phyloP scores from a whole-genome alignment of 1,140 invertebrate genomes.

The Notospermus geniculatus region DNA sequence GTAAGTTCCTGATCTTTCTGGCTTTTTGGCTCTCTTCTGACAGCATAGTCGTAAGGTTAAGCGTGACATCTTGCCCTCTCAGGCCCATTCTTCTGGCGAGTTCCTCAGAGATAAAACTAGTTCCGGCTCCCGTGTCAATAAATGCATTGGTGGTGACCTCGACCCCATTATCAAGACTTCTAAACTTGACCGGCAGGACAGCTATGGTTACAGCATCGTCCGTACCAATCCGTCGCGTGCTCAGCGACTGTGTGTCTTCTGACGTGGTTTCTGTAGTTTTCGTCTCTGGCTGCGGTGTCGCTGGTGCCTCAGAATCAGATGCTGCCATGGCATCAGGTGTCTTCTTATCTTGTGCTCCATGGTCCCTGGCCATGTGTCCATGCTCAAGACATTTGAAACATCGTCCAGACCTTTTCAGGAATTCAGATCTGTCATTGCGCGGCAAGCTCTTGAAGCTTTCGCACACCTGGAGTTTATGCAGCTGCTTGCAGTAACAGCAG shows the following conservation, averaged over 20 bases:
- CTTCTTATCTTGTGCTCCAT: too few relatives aligned
- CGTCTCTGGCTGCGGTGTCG: too few relatives aligned
- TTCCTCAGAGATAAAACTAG: neutral
- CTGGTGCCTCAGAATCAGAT: too few relatives aligned
- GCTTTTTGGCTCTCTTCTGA: neutral
- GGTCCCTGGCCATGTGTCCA: neutral
- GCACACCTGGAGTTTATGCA: neutral
- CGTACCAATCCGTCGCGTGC: neutral
- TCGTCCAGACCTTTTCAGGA: neutral
- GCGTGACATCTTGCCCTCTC: neutral
- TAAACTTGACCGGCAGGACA: conserved; percentile 1
- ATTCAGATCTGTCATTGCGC: neutral
- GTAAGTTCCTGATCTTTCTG: neutral
- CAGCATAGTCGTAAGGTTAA: neutral
- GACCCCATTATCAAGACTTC: conserved; percentile 6
- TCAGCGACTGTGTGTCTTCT: neutral
- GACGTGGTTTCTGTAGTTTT: too few relatives aligned
- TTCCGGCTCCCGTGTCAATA: neutral
- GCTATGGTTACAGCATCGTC: neutral
- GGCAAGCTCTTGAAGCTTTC: neutral
- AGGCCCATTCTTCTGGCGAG: conserved; percentile 4
- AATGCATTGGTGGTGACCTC: conserved; percentile 3
- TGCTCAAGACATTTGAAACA: conserved; percentile 9
- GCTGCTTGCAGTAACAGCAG: neutral
- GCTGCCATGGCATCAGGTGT: too few relatives aligned